These are phyloP conservation scores for Chloroceryle aenea DNA, from an alignment of 2,113 vertebrate genomes.

Conservation along the genomic window DNA sequence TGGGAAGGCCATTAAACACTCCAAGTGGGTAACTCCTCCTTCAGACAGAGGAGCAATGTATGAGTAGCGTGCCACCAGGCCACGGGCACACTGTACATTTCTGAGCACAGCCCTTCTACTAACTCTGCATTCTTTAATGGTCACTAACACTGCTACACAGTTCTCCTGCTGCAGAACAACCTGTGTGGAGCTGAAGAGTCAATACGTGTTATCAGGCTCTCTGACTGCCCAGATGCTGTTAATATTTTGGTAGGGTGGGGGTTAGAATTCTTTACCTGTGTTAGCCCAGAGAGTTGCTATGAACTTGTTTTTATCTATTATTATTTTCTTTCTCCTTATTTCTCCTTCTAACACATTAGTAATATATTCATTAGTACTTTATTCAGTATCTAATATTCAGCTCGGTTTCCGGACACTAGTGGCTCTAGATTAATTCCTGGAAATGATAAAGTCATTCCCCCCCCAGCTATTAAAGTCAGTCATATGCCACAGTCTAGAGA, in stretches of 20 bases:
- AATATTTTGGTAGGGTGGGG: slow-evolving; percentile 41
- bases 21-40: neutral
- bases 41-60: too few relatives aligned
- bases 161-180: neutral
- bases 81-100: neutral
- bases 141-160: neutral
- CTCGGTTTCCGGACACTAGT: neutral
- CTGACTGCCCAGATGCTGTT: slow-evolving; percentile 4
- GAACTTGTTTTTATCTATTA: neutral
- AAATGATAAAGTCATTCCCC: neutral
- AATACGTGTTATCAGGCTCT: slow-evolving; percentile 21
- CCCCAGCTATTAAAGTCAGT: neutral
- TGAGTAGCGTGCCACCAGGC: neutral
- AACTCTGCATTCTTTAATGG: neutral
- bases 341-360: neutral
- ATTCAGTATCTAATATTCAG: neutral
- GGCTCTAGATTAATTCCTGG: neutral
- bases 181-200: neutral
- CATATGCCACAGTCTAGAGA: neutral
- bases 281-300: neutral
- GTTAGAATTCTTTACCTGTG: neutral
- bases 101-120: neutral
- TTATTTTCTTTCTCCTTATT: neutral
- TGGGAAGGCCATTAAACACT: neutral
- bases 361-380: neutral